These are phyloP conservation scores for Dasyurus viverrinus DNA, from an alignment of 2,113 vertebrate genomes.

Conservation along the genomic window DNA sequence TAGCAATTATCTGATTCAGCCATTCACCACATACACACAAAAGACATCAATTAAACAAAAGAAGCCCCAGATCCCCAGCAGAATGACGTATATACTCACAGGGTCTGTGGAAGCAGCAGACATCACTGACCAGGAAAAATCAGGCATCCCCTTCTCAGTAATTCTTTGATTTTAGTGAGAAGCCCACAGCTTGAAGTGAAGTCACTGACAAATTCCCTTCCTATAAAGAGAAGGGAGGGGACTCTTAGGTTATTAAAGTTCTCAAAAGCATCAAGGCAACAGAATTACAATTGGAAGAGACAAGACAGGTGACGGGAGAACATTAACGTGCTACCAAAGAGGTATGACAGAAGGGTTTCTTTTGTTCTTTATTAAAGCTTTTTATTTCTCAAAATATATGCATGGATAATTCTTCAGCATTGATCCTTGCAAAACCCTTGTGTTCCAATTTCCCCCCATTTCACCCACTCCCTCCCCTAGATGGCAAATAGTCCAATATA, in stretches of 20 bases:
- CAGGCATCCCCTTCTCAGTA: not conserved
- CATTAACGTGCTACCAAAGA: slow-evolving; percentile 35
- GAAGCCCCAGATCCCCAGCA: not conserved
- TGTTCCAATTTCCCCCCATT: too few species aligned
- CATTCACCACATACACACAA: slow-evolving; percentile 5
- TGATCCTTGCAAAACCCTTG: too few species aligned
- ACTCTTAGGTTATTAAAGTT: slow-evolving; percentile 50
- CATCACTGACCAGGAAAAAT: not conserved
- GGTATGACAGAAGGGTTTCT: slow-evolving; percentile 8
- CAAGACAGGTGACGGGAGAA: slow-evolving; percentile 51
- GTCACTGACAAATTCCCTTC: slow-evolving; percentile 46
- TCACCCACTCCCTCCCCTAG: too few species aligned
- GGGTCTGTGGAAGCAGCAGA: not conserved
- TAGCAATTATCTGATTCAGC: slow-evolving; percentile 1
- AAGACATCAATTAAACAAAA: not conserved
- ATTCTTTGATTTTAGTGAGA: slow-evolving; percentile 30
- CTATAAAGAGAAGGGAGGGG: slow-evolving; percentile 30
- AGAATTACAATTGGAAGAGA: slow-evolving; percentile 61
- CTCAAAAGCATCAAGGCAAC: slow-evolving; percentile 43
- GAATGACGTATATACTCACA: not conserved
- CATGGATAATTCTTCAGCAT: too few species aligned
- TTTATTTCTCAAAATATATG: too few species aligned
- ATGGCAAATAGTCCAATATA: too few species aligned
- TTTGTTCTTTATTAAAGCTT: too few species aligned
- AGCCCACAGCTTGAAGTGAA: slow-evolving; percentile 51